A percentile compares a stretch with the other conserved stretches of the same genome.
Conservation (phyloP, 2,888 invertebrate genomes). For the Autographa pulchrina region DNA sequence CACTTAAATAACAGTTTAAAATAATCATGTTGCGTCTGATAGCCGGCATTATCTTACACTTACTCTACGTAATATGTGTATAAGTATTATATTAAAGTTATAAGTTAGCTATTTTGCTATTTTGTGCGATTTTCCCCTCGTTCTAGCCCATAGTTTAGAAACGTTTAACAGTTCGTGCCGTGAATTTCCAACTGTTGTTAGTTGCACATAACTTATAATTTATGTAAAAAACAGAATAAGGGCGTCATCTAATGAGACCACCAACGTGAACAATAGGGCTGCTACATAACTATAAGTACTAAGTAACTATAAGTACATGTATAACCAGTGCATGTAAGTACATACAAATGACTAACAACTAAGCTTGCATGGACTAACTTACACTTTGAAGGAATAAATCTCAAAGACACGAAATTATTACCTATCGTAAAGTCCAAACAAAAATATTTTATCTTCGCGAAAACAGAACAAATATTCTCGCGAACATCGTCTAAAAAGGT, state of each 20-base stretch:
- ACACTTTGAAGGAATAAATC: background rate
- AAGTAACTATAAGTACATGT: background rate
- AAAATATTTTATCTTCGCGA: slow-evolving; percentile 14
- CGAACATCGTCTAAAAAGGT: slow-evolving; percentile 33
- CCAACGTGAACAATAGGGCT: slow-evolving; percentile 70
- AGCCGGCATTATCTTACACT: slow-evolving; percentile 60
- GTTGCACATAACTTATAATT: slow-evolving; percentile 72
- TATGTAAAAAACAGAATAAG: slow-evolving; percentile 70
- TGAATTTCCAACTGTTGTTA: slow-evolving; percentile 59
- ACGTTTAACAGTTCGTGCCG: slow-evolving; percentile 67
- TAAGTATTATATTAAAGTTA: slow-evolving; percentile 15
- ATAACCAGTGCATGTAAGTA: background rate
- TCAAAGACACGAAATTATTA: background rate
- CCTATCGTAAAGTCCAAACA: background rate
- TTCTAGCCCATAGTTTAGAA: slow-evolving; percentile 71
- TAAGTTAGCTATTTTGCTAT: slow-evolving; percentile 42
- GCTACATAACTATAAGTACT: slow-evolving; percentile 20
- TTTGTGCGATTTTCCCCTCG: slow-evolving; percentile 62
- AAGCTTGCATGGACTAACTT: background rate
- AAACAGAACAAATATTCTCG: slow-evolving; percentile 16
- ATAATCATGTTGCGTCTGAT: slow-evolving; percentile 44
- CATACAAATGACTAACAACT: background rate
- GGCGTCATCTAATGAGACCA: slow-evolving; percentile 83
- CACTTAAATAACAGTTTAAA: slow-evolving; percentile 42
- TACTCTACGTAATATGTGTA: slow-evolving; percentile 35